Percentiles rank a stretch among this genome's conserved stretches.
Evolutionary conservation across 2,113 vertebrate species (phyloP).

Genomic region (Oreochromis tanganicae): DNA sequence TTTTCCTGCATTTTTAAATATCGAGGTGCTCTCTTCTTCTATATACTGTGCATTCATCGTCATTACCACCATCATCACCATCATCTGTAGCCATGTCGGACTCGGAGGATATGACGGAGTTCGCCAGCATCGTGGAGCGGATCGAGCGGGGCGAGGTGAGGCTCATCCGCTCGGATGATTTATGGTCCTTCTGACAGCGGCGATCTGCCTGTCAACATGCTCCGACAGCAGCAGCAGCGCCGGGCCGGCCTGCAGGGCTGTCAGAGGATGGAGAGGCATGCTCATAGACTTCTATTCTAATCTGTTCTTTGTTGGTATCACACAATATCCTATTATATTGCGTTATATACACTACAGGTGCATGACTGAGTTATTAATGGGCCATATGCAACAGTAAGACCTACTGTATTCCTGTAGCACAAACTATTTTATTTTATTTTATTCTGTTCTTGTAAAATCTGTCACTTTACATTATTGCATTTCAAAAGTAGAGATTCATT

Average conservation of each 20-base stretch:
- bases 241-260: slow-evolving; percentile 5
- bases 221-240: not conserved
- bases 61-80: not conserved
- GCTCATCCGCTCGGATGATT: slow-evolving; percentile 18
- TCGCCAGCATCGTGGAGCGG: slow-evolving; percentile 83
- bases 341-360: not conserved
- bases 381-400: not conserved
- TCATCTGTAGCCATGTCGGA: slow-evolving; percentile 72
- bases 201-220: slow-evolving; percentile 3
- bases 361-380: not conserved
- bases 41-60: not conserved
- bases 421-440: not conserved
- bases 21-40: not conserved
- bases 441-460: not conserved
- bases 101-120: slow-evolving; percentile 73
- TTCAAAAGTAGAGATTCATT: not conserved
- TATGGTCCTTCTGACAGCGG: slow-evolving; percentile 32
- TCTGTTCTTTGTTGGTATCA: not conserved
- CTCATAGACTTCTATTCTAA: not conserved
- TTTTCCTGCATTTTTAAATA: not conserved
- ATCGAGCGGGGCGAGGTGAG: slow-evolving; percentile 83
- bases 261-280: not conserved
- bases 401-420: not conserved
- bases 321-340: not conserved
- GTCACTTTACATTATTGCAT: not conserved